These are phyloP conservation scores for Diogma glabrata DNA, from an alignment of 2,888 invertebrate species.

Conservation along the genomic window DNA sequence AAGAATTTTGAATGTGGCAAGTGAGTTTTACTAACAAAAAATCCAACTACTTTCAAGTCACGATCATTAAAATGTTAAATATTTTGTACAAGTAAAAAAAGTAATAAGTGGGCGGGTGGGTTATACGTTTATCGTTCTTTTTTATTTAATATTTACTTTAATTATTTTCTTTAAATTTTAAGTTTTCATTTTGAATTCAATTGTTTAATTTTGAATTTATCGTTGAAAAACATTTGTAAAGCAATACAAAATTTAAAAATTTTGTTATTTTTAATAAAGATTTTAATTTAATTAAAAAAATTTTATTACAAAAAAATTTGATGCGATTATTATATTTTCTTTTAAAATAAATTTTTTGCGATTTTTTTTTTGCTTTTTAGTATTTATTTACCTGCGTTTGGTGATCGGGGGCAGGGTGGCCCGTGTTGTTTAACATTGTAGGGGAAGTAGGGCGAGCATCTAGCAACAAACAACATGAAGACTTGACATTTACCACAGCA, in stretches of 20 bases:
- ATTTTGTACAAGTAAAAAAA: too few species aligned
- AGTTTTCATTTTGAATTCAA: neutral
- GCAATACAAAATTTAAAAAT: too few species aligned
- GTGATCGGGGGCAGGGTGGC: constrained; percentile 63
- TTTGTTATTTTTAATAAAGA: too few species aligned
- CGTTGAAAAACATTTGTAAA: too few species aligned
- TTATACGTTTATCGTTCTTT: neutral
- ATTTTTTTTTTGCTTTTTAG: constrained; percentile 8
- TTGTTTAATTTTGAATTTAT: too few species aligned
- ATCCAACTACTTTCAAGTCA: too few species aligned
- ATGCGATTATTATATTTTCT: too few species aligned
- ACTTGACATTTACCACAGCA: constrained; percentile 40
- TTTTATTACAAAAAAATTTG: too few species aligned
- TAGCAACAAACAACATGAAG: constrained; percentile 82
- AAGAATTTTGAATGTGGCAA: too few species aligned
- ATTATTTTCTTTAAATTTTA: constrained; percentile 9
- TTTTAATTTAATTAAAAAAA: too few species aligned
- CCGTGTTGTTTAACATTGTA: constrained; percentile 80
- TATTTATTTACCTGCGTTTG: constrained; percentile 52
- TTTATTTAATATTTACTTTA: neutral
- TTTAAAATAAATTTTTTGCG: constrained; percentile 7
- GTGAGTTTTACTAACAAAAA: too few species aligned
- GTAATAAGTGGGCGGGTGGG: constrained; percentile 11
- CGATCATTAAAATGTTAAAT: too few species aligned
- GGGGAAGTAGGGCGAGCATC: constrained; percentile 85